phyloP scores from a whole-genome alignment of 1,140 invertebrate species.

The Colletes gigas region DNA sequence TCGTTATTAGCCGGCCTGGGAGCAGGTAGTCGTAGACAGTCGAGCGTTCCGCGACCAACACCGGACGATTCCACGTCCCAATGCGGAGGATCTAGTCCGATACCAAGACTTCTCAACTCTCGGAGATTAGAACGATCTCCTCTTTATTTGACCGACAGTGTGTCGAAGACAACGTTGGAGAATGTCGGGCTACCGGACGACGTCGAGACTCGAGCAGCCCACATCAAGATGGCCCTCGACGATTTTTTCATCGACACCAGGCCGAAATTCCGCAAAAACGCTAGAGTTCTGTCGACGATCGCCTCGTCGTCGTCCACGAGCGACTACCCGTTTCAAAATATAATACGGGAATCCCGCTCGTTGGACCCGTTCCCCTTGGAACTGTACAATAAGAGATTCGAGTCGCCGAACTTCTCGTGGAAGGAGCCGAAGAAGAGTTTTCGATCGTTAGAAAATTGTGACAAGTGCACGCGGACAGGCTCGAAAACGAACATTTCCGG shows the following conservation, averaged over 20 bases:
- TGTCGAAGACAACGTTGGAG: slow-evolving; percentile 80
- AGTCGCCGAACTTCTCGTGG: slow-evolving; percentile 59
- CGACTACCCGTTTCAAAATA: slow-evolving; percentile 74
- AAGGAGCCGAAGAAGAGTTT: slow-evolving; percentile 71
- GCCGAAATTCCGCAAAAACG: slow-evolving; percentile 69
- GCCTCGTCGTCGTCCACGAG: slow-evolving; percentile 82
- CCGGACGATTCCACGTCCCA: slow-evolving; percentile 72
- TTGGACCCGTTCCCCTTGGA: slow-evolving; percentile 79
- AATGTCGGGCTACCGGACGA: slow-evolving; percentile 77
- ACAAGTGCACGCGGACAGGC: slow-evolving; percentile 74
- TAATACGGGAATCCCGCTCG: slow-evolving; percentile 80
- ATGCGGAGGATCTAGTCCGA: slow-evolving; percentile 71
- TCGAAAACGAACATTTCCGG: slow-evolving; percentile 77
- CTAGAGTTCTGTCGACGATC: slow-evolving; percentile 80
- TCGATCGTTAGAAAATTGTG: slow-evolving; percentile 78
- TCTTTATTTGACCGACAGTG: slow-evolving; percentile 71
- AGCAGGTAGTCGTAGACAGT: slow-evolving; percentile 82
- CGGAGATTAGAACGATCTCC: slow-evolving; percentile 70
- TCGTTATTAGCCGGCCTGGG: slow-evolving; percentile 78
- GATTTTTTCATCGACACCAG: slow-evolving; percentile 71
- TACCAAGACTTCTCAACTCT: slow-evolving; percentile 63
- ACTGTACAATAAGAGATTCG: slow-evolving; percentile 39
- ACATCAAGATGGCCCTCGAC: slow-evolving; percentile 75
- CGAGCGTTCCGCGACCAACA: slow-evolving; percentile 79
- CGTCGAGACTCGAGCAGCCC: slow-evolving; percentile 73